Evolutionary conservation across 2,113 vertebrate genomes (phyloP), one percentile per base, ranked within the genome.

Genomic region (Illadopsis cleaveri): DNA sequence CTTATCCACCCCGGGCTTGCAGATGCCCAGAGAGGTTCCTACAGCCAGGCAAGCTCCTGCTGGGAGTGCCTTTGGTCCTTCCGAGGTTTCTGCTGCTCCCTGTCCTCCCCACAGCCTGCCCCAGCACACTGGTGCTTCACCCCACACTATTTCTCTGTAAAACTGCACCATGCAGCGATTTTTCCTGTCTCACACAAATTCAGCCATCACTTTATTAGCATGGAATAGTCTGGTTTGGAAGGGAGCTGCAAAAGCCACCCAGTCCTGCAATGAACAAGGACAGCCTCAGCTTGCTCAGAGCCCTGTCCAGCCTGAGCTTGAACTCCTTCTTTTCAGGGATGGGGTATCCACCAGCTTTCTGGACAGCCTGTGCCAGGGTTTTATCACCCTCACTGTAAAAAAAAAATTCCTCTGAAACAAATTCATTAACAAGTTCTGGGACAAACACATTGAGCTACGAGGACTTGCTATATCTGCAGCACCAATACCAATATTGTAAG

Each of bases 131-230:
- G 24, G 30, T 15, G n/a, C 27, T 61, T 64, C 22, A 23, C 23
- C 62, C n/a, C 31, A 37, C 30, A 0, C 27, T 11, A 6, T 24
- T 76, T n/a, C 44, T 61, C 37, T 24, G 42, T 50, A 54, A 70
- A 92, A 66, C 24, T 69, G 58, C 19, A 17, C 18, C 22, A 6
- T 2, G 23, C 24, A 51, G 60, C 0, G 10, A 73, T 61, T 73
- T 66, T 35, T 42, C 19, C 23, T 10, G 1, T 9, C 33, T 62
- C 18, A 58, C 24, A 70, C 16, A 14, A 66, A 62, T 44, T 81
- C 20, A 19, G 13, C 19, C 1, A 0, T 20, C 31, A 4, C 18
- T 81, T 90, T 37, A n/a, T 47, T 17, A 21, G 10, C 4, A 1
- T 25, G 30, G 61, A 45, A 51, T 38, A 45, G 27, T 25, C 45